Percentiles rank a stretch among this genome's conserved stretches.
Conservation (phyloP, 2,113 vertebrate species). For the Fulica atra region DNA sequence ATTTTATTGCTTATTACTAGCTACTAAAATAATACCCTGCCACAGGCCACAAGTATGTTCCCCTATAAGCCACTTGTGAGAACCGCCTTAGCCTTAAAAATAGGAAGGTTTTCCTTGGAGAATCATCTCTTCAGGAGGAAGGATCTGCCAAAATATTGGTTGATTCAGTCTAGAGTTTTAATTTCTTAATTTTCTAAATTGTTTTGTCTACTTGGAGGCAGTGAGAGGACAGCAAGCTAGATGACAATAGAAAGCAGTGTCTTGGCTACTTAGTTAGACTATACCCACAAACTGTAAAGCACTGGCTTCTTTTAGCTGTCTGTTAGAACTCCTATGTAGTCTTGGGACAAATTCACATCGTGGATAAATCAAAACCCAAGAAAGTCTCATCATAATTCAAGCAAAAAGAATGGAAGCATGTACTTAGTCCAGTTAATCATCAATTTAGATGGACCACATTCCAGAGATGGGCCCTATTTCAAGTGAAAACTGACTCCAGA, state of each 20-base stretch:
- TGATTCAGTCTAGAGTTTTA: neutral
- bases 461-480: neutral
- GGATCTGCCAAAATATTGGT: neutral
- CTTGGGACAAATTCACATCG: neutral
- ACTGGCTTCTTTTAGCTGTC: neutral
- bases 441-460: neutral
- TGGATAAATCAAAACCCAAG: neutral
- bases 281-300: neutral
- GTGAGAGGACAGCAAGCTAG: neutral
- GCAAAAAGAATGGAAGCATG: neutral
- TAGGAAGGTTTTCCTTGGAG: neutral
- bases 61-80: conserved; percentile 29
- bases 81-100: neutral
- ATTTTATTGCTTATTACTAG: conserved; percentile 42
- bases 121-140: neutral
- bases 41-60: conserved; percentile 49
- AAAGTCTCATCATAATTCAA: neutral
- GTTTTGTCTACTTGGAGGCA: neutral
- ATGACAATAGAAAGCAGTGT: neutral
- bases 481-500: neutral
- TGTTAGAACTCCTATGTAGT: neutral
- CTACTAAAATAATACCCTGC: conserved; percentile 54
- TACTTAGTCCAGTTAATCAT: neutral
- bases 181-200: neutral
- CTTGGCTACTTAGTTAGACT: neutral